A percentile compares a stretch with the other conserved stretches of the same genome.
Conservation (phyloP, 2,797 vertebrate species). For the Etheostoma perlongum region DNA sequence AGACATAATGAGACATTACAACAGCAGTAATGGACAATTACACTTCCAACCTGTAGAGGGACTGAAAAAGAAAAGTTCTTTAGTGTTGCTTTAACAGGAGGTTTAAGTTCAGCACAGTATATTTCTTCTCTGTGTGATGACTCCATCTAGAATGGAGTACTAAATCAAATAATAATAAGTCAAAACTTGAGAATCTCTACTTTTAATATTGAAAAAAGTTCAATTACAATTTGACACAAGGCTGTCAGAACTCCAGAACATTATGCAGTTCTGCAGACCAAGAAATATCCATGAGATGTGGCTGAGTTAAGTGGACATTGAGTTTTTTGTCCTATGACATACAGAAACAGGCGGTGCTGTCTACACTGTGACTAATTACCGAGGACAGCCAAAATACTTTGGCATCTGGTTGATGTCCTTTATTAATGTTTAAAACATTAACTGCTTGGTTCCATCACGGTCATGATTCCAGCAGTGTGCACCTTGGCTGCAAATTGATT, state of each 20-base stretch:
- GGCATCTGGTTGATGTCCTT: conserved; percentile 15
- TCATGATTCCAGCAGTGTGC: conserved; percentile 12
- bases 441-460: conserved; percentile 30
- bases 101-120: too few relatives aligned
- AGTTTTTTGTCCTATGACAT: not conserved
- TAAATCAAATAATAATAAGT: too few relatives aligned
- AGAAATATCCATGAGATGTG: not conserved
- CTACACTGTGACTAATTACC: not conserved
- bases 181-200: not conserved
- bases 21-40: too few relatives aligned
- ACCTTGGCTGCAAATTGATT: conserved; percentile 22
- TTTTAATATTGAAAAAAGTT: not conserved
- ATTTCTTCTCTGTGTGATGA: too few relatives aligned
- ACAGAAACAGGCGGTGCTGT: not conserved
- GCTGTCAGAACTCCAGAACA: not conserved
- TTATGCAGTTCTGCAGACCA: not conserved
- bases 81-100: too few relatives aligned
- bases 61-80: too few relatives aligned
- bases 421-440: conserved; percentile 51
- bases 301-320: not conserved
- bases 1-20: too few relatives aligned
- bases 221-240: not conserved
- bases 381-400: conserved; percentile 26
- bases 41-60: too few relatives aligned
- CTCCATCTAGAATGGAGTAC: too few relatives aligned